Base-by-base conservation (phyloP, 2,113 vertebrate genomes). In the Barnardius zonarius region DNA sequence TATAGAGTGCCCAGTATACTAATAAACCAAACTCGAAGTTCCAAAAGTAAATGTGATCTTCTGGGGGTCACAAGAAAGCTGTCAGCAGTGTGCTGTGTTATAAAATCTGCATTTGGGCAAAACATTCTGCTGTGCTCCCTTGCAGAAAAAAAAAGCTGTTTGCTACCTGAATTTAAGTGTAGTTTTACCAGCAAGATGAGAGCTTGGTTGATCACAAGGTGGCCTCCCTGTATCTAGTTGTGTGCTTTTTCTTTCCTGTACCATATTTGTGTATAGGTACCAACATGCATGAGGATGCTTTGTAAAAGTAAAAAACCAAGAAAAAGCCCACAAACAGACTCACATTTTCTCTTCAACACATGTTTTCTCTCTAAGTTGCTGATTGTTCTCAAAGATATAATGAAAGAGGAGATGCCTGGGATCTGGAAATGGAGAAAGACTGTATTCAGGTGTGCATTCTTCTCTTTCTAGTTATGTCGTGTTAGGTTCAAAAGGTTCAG, bases 201-300 rank as follows among this genome's bases (percentile, higher is more conserved):
- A 89, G 14, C 67, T 75, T 49, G 31, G 33, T 22, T 82, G 52
- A 93, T 91, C 62, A 74, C n/a, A 48, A 88, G 39, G 37, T 78
- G 68, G 83, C 73, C 70, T 94, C 68, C 59, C 69, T 91, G 25
- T 84, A 28, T 90, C 48, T 90, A 19, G 41, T 17, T 52, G 35
- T 70, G 55, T 83, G 39, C 15, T 51, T 93, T 90, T 83, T 57
- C 55, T 74, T 86, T 93, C 39, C 64, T n/a, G 75, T 64, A 27
- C 24, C 7, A 7, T 51, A 23, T 3, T 0, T 4, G 1, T 52
- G 5, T 55, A 2, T 52, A 13, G 7, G 5, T 81, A 54, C 39
- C 35, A 33, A 55, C 78, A 37, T 69, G 41, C 7, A 20, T 0
- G 0, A 74, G 31, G 48, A 55, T 43, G 43, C 28, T 66, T 11